Conservation (phyloP, 2,797 vertebrate species). For the Nannoperca obscura region DNA sequence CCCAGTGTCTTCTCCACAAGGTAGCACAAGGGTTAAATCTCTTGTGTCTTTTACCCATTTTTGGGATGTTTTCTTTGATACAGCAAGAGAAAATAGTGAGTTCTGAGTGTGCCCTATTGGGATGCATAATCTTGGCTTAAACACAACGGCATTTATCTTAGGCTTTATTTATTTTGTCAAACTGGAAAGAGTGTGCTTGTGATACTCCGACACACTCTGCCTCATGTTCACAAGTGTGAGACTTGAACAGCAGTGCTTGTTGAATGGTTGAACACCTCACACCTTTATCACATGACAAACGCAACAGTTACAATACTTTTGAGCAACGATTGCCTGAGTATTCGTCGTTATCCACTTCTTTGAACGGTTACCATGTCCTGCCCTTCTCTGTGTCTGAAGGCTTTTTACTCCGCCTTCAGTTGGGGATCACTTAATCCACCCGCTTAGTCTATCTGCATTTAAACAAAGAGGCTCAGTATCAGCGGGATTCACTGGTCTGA, state of each 20-base stretch:
- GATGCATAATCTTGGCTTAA: not conserved
- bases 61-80: not conserved
- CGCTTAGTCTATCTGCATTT: too few species aligned
- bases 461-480: not conserved
- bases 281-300: not conserved
- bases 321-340: not conserved
- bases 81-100: not conserved
- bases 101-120: not conserved
- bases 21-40: not conserved
- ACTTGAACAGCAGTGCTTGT: not conserved
- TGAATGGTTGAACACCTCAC: not conserved
- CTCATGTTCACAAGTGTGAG: constrained; percentile 2
- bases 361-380: too few species aligned
- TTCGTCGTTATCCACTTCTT: too few species aligned
- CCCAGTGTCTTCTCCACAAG: too few species aligned
- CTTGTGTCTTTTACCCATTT: not conserved
- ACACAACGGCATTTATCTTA: not conserved
- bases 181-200: not conserved
- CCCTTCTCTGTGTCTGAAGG: too few species aligned
- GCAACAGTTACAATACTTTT: not conserved
- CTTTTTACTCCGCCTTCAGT: not conserved
- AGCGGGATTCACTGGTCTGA: not conserved
- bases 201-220: not conserved
- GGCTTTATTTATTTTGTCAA: not conserved
- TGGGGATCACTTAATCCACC: not conserved